phyloP scores from a whole-genome alignment of 1,140 invertebrate species.

The Bombus confusus region DNA sequence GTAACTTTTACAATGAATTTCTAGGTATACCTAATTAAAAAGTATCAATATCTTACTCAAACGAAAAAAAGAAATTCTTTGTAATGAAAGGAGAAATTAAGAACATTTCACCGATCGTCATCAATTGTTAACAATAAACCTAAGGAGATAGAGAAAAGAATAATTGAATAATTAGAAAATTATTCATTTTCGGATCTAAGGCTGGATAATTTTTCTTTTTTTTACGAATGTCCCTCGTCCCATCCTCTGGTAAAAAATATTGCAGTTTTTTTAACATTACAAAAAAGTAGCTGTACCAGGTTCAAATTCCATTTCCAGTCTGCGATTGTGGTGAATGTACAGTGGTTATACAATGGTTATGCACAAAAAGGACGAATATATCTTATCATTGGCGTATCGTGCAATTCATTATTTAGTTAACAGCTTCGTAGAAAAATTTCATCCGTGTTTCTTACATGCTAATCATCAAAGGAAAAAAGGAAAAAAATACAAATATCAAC shows the following conservation, averaged over 20 bases:
- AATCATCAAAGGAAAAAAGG: constrained; percentile 32
- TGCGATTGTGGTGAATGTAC: constrained; percentile 74
- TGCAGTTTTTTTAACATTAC: constrained; percentile 75
- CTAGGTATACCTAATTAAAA: constrained; percentile 36
- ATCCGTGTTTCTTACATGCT: neutral
- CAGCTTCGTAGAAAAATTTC: constrained; percentile 28
- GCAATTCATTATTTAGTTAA: constrained; percentile 35
- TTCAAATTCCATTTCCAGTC: constrained; percentile 69
- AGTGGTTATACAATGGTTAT: constrained; percentile 14
- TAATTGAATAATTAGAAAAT: constrained; percentile 63
- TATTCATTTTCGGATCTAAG: constrained; percentile 72
- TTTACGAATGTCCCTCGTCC: constrained; percentile 78
- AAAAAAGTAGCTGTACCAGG: constrained; percentile 74
- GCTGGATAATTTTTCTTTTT: constrained; percentile 72
- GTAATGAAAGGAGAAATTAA: neutral
- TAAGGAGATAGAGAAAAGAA: constrained; percentile 68
- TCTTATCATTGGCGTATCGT: constrained; percentile 11
- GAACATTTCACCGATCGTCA: constrained; percentile 4
- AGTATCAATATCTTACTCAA: constrained; percentile 29
- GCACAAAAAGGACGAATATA: constrained; percentile 17
- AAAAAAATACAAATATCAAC: constrained; percentile 15
- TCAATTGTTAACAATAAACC: constrained; percentile 66
- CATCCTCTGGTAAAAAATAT: constrained; percentile 83
- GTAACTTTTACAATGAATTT: constrained; percentile 50
- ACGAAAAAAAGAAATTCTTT: neutral